These are phyloP conservation scores for Gephyroberyx darwinii DNA, from an alignment of 2,797 vertebrate species.

Conservation along the genomic window DNA sequence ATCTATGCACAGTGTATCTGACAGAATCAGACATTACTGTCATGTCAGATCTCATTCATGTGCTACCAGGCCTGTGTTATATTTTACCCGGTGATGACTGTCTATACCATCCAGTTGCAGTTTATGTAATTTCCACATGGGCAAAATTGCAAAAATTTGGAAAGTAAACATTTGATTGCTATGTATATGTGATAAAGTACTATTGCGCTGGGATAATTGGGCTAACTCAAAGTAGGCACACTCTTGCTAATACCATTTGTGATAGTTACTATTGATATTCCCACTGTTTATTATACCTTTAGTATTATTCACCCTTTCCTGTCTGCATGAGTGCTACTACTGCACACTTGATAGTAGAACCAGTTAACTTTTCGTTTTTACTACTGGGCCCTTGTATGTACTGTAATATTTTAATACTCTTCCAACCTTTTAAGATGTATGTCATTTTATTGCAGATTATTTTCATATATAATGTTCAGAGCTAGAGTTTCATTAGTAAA, in stretches of 20 bases:
- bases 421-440: not conserved
- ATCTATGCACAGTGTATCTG: constrained; percentile 54
- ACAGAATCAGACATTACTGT: constrained; percentile 33
- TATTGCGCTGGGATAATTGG: not conserved
- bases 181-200: too few relatives aligned
- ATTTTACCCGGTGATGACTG: constrained; percentile 16
- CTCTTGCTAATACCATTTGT: too few relatives aligned
- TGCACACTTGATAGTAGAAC: too few relatives aligned
- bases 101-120: not conserved
- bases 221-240: too few relatives aligned
- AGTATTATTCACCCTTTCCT: too few relatives aligned
- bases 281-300: too few relatives aligned
- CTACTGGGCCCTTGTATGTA: too few relatives aligned
- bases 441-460: not conserved
- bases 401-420: too few relatives aligned
- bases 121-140: not conserved
- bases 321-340: too few relatives aligned
- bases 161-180: too few relatives aligned
- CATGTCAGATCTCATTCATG: constrained; percentile 41
- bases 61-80: not conserved
- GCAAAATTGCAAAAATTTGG: not conserved
- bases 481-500: not conserved
- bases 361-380: too few relatives aligned
- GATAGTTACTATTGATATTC: too few relatives aligned
- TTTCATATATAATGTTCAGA: not conserved